These are phyloP conservation scores for Platypus cylindrus DNA, from an alignment of 2,888 invertebrate genomes.

Conservation along the genomic window DNA sequence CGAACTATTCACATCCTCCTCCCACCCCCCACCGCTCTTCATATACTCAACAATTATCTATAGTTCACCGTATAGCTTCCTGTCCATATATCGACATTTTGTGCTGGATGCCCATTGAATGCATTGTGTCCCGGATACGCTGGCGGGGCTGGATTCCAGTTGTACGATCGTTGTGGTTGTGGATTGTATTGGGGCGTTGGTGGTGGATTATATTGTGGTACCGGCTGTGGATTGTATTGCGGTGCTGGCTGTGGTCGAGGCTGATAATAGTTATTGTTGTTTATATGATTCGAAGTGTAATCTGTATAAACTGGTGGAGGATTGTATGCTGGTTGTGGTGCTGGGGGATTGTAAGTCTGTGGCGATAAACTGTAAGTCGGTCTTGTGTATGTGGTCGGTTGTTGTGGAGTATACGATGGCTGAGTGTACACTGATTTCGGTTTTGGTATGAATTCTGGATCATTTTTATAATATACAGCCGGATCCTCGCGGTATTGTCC, in stretches of 20 bases:
- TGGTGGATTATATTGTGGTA: conserved; percentile 15
- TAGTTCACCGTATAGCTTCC: conserved; percentile 72
- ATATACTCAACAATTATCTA: conserved; percentile 18
- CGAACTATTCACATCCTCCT: too few relatives aligned
- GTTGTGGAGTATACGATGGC: conserved; percentile 16
- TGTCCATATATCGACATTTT: conserved; percentile 57
- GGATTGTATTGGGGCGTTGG: conserved; percentile 31
- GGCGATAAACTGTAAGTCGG: conserved; percentile 24
- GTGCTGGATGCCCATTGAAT: conserved; percentile 52
- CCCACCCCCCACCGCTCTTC: conserved; percentile 1
- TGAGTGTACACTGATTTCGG: conserved; percentile 15
- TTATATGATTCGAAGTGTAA: conserved; percentile 5
- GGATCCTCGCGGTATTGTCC: conserved; percentile 81
- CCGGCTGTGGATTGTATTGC: conserved; percentile 7
- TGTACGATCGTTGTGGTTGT: conserved; percentile 24
- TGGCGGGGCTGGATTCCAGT: conserved; percentile 15
- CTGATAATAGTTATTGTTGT: conserved; percentile 5
- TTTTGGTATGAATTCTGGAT: conserved; percentile 26
- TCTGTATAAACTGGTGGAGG: conserved; percentile 2
- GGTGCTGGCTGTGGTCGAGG: conserved; percentile 8
- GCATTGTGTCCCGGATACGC: conserved; percentile 19
- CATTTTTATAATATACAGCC: conserved; percentile 60
- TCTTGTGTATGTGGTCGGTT: conserved; percentile 24
- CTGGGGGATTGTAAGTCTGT: conserved; percentile 15
- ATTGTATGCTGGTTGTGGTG: conserved; percentile 5